These are phyloP conservation scores for Himalopsyche kuldschensis DNA, from an alignment of 2,888 invertebrate genomes.

Conservation along the genomic window DNA sequence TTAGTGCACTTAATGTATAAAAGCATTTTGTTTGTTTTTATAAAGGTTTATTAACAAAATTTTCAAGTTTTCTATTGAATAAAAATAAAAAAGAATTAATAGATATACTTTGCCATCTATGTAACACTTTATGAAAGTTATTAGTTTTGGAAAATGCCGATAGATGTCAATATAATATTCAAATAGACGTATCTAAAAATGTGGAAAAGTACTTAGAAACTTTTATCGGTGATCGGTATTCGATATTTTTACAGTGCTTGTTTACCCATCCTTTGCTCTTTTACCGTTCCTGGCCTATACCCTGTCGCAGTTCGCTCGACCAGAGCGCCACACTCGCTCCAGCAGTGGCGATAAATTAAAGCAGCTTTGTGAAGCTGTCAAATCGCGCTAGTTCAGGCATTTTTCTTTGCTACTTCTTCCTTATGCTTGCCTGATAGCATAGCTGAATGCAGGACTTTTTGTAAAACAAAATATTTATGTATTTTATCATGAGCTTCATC, in stretches of 20 bases:
- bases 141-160: neutral
- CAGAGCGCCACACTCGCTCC: constrained; percentile 6
- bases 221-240: neutral
- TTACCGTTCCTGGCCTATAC: neutral
- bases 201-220: neutral
- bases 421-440: neutral
- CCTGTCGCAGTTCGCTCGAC: neutral
- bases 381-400: constrained; percentile 34
- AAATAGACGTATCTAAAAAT: neutral
- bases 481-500: too few species aligned
- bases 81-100: neutral
- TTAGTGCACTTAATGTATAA: too few species aligned
- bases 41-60: too few species aligned
- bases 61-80: too few species aligned
- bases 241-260: neutral
- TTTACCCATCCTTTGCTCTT: neutral
- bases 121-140: neutral
- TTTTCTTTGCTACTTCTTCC: constrained; percentile 29
- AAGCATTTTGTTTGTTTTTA: too few species aligned
- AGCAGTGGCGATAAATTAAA: constrained; percentile 37
- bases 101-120: neutral
- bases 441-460: neutral
- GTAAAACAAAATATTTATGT: neutral
- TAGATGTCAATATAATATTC: neutral
- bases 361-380: constrained; percentile 37